Conservation (phyloP, 2,113 vertebrate genomes). For the Ochotona curzoniae region DNA sequence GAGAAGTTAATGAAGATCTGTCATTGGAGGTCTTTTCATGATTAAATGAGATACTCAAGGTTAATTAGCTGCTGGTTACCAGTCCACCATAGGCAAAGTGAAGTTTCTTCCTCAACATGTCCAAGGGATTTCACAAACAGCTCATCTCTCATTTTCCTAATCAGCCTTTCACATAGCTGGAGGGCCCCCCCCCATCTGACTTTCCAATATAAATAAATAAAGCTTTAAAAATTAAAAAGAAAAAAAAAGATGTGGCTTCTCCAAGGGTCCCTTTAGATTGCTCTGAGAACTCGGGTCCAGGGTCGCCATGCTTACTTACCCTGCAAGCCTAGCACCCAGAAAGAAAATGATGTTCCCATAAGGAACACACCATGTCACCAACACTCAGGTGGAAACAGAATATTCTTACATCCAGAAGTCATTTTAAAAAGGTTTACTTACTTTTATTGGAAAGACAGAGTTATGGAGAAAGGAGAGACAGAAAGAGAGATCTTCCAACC, state of each 20-base stretch:
- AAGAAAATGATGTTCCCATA: neutral
- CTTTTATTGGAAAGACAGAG: too few relatives aligned
- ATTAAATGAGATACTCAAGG: neutral
- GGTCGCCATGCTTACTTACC: too few relatives aligned
- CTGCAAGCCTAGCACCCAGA: too few relatives aligned
- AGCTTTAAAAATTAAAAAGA: too few relatives aligned
- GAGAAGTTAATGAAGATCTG: neutral
- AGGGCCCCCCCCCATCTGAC: neutral
- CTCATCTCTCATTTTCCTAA: neutral
- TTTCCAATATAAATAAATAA: neutral
- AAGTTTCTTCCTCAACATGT: neutral
- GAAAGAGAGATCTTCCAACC: too few relatives aligned
- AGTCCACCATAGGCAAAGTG: neutral
- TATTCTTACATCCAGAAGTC: neutral
- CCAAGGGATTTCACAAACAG: rapidly evolving
- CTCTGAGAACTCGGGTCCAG: neutral
- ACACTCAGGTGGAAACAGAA: neutral
- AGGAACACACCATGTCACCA: neutral
- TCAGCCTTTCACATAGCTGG: neutral
- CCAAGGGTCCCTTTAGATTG: neutral
- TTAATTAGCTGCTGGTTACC: neutral
- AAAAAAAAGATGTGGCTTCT: neutral
- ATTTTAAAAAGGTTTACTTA: too few relatives aligned
- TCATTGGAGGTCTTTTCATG: neutral
- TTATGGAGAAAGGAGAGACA: too few relatives aligned